Evolutionary conservation across 1,140 invertebrate genomes (phyloP), one percentile per base, ranked within the genome.

Genomic region (Micrasema minimum): DNA sequence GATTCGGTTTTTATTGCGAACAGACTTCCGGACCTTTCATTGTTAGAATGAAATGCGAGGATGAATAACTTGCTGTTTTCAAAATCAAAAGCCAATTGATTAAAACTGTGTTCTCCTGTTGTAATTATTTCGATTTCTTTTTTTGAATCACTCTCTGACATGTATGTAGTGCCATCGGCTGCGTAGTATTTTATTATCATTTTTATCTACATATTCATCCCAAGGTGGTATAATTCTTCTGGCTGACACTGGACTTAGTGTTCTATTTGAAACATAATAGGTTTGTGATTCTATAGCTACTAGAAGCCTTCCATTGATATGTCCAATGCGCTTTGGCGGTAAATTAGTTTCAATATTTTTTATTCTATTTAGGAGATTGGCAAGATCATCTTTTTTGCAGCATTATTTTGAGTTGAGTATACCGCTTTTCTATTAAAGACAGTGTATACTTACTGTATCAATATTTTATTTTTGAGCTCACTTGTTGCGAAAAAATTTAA

Each of bases 81-180:
- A 14, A 20, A 20, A 53, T 66, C 46, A 12, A 51, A 38, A 35
- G 31, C 64, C 18, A 46, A 45, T 22, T 66, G 64, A 23, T 66
- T 66, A 26, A 37, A 66, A 20, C 64, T 66, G 26, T 51, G 16
- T 14, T 31, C 16, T 66, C 64, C 64, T 3, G 64, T 66, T 20
- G 64, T 66, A 11, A 66, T n/a, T 1, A 66, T 66, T 51, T 66
- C 64, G 6, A 66, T 53, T 38, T 66, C 64, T 31, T 65, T 65
- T 1, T 43, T 20, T 7, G 61, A 22, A 1, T 48, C n/a, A 6
- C 16, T 66, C 1, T 66, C 26, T 10, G 41, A n/a, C n/a, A 66
- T 46, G 16, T 66, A 66, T 6, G 46, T 51, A 1, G 64, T 66
- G 0, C 64, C 64, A 12, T 66, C 46, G 4, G 23, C 64, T n/a